phyloP scores from a whole-genome alignment of 2,113 vertebrate genomes.

The Oreochromis niloticus region DNA sequence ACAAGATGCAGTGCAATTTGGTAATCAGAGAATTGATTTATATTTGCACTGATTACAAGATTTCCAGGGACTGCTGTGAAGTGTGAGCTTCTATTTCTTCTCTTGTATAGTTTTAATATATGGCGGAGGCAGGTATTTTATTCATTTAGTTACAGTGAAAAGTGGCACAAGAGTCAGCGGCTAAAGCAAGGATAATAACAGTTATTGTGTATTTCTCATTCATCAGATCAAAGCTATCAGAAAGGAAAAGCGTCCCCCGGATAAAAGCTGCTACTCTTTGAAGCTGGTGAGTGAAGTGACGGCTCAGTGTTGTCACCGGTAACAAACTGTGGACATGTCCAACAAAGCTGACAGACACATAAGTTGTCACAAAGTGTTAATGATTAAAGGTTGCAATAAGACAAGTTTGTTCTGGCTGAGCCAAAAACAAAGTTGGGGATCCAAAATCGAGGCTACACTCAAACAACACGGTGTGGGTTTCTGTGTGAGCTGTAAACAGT shows the following conservation, averaged over 20 bases:
- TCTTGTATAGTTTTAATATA: background rate
- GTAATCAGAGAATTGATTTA: background rate
- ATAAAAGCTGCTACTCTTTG: background rate
- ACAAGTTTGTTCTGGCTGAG: background rate
- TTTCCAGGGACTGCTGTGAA: background rate
- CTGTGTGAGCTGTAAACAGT: background rate
- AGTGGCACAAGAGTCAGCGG: background rate
- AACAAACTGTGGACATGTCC: background rate
- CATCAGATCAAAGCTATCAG: constrained; percentile 3
- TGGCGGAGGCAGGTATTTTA: background rate
- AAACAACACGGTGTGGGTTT: background rate
- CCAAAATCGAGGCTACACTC: background rate
- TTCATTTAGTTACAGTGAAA: background rate
- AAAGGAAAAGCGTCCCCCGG: background rate
- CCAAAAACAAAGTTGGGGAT: background rate
- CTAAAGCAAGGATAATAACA: background rate
- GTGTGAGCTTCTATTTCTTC: background rate
- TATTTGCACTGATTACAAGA: background rate
- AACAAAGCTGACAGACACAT: background rate
- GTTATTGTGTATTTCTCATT: background rate
- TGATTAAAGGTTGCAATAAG: background rate
- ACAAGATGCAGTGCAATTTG: background rate
- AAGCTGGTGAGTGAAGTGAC: background rate
- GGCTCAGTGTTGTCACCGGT: background rate
- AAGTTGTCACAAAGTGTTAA: background rate